Evolutionary conservation across 2,113 vertebrate species (phyloP), one percentile per base, ranked within the genome.

Genomic region (Syrrhaptes paradoxus): DNA sequence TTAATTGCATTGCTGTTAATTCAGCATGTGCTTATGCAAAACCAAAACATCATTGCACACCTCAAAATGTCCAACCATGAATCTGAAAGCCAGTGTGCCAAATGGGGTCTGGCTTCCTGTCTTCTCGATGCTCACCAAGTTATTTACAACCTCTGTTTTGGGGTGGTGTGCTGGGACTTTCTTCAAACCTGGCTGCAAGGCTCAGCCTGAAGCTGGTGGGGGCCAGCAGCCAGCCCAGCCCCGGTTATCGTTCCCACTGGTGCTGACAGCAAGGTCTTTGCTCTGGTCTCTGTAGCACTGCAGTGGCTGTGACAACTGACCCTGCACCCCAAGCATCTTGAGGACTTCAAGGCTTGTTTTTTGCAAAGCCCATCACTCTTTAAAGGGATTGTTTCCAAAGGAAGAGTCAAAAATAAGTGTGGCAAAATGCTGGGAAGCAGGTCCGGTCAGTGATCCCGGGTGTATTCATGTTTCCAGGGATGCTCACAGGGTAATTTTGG

Each of bases 51-150:
- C 28, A 3, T 28, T 2, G 5, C 11, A 2, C n/a, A 62, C 76
- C 38, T 90, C n/a, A 14, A 20, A 78, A 55, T 4, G 6, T n/a
- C 45, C 34, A 51, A 36, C 70, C 38, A 2, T 85, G 87, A 84
- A 84, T 97, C 89, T 85, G 94, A 86, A 95, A 85, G 62, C 46
- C 46, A 45, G 0, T 3, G 32, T 87, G 95, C 84, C 93, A 90
- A 79, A 89, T 16, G 71, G 41, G 18, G 7, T 66, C 92, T 85
- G 73, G 68, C 45, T 88, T 89, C 73, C 59, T 72, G 71, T 90
- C 92, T 82, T 74, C 84, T 92, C 58, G 87, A 72, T 11, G 34
- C 71, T 92, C 16, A 31, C 84, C 87, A 72, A 59, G 82, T 92
- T 70, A 80, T 92, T 96, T 73, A 63, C 63, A 62, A 32, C 62